phyloP scores from a whole-genome alignment of 2,113 vertebrate genomes.

The Pseudolaguvia tuberculata region DNA sequence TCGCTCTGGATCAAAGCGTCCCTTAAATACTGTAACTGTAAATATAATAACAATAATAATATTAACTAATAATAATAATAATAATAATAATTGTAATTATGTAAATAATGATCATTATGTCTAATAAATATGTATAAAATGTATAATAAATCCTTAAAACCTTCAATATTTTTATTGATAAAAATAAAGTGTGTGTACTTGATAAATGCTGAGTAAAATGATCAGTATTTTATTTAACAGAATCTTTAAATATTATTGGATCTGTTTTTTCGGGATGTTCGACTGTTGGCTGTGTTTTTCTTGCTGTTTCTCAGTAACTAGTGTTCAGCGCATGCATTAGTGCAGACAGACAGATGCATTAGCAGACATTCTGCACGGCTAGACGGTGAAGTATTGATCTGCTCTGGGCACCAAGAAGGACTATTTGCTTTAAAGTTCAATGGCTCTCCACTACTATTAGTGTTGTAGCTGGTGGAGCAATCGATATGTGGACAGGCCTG shows the following conservation, averaged over 20 bases:
- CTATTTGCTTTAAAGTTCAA: slow-evolving; percentile 74
- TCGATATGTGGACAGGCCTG: slow-evolving; percentile 64
- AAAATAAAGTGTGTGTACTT: too few species aligned
- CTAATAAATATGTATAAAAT: too few species aligned
- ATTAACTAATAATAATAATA: too few species aligned
- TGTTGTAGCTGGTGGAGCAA: slow-evolving; percentile 62
- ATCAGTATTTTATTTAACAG: slow-evolving; percentile 62
- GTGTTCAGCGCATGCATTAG: slow-evolving; percentile 55
- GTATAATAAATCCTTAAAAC: too few species aligned
- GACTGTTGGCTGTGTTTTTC: neutral
- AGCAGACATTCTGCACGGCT: slow-evolving; percentile 51
- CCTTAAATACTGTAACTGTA: too few species aligned
- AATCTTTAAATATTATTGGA: too few species aligned
- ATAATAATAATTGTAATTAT: too few species aligned
- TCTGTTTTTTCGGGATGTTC: slow-evolving; percentile 7
- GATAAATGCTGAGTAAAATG: too few species aligned
- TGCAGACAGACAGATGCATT: slow-evolving; percentile 66
- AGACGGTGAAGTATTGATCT: slow-evolving; percentile 57
- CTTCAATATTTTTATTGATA: too few species aligned
- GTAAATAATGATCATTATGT: too few species aligned
- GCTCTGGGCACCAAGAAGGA: slow-evolving; percentile 64
- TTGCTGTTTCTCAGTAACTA: slow-evolving; percentile 54
- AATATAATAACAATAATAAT: too few species aligned
- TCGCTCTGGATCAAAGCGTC: too few species aligned
- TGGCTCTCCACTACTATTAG: slow-evolving; percentile 64